These are phyloP conservation scores for Nothoprocta pentlandii DNA, from an alignment of 2,113 vertebrate species.

Conservation along the genomic window DNA sequence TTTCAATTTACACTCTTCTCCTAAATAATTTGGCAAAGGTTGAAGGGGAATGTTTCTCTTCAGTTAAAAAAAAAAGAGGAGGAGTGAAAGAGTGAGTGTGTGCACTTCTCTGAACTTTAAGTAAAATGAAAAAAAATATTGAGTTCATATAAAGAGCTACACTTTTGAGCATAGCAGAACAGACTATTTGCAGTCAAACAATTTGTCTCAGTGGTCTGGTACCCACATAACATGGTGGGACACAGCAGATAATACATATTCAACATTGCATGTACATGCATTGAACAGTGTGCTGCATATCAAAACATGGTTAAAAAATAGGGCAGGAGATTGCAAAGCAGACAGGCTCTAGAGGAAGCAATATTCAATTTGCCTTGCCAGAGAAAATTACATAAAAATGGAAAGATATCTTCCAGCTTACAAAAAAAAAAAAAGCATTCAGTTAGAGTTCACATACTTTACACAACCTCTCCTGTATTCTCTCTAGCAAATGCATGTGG, in stretches of 20 bases:
- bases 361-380: constrained; percentile 20
- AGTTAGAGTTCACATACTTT: background rate
- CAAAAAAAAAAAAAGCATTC: background rate
- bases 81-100: no score
- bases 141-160: no score
- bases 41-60: constrained; percentile 62
- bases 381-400: background rate
- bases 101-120: no score
- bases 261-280: background rate
- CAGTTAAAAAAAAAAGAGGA: background rate
- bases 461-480: background rate
- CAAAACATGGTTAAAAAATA: no score
- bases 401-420: constrained; percentile 14
- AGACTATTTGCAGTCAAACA: no score
- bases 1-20: constrained; percentile 78
- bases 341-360: constrained; percentile 20
- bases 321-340: background rate
- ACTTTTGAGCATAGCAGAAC: no score
- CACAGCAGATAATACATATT: background rate
- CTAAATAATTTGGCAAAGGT: constrained; percentile 69
- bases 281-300: no score
- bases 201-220: no score
- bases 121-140: no score
- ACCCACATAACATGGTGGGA: no score
- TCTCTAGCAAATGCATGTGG: background rate